These are phyloP conservation scores for Zygaena filipendulae DNA, from an alignment of 2,888 invertebrate species.

Conservation along the genomic window DNA sequence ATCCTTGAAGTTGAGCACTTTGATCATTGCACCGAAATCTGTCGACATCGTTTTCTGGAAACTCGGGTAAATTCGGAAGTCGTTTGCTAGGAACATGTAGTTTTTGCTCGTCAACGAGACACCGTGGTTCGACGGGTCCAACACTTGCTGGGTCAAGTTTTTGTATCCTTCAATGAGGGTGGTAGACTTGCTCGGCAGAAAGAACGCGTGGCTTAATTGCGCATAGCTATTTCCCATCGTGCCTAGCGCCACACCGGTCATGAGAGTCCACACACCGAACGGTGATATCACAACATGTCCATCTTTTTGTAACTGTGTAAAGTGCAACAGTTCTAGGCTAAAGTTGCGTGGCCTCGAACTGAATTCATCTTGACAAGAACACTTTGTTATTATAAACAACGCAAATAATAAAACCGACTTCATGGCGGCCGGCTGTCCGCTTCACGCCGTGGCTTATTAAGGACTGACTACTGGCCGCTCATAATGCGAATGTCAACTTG, in stretches of 20 bases:
- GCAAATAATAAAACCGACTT: constrained; percentile 24
- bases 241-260: constrained; percentile 52
- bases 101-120: constrained; percentile 45
- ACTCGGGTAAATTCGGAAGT: constrained; percentile 32
- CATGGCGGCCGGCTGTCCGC: constrained; percentile 32
- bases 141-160: constrained; percentile 31
- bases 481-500: constrained; percentile 27
- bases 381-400: constrained; percentile 29
- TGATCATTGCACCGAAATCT: constrained; percentile 45
- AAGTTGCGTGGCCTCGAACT: constrained; percentile 50
- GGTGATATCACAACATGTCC: constrained; percentile 58
- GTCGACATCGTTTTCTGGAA: constrained; percentile 31
- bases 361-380: constrained; percentile 40
- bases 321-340: constrained; percentile 48
- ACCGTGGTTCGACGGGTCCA: constrained; percentile 34
- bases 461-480: constrained; percentile 38
- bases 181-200: constrained; percentile 32
- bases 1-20: constrained; percentile 42
- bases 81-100: constrained; percentile 48
- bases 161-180: constrained; percentile 36
- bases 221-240: constrained; percentile 40
- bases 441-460: constrained; percentile 25
- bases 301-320: constrained; percentile 39
- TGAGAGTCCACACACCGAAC: constrained; percentile 59
- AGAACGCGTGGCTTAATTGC: constrained; percentile 39